Evolutionary conservation across 2,113 vertebrate species (phyloP), one percentile per base, ranked within the genome.

Genomic region (Helogale parvula): DNA sequence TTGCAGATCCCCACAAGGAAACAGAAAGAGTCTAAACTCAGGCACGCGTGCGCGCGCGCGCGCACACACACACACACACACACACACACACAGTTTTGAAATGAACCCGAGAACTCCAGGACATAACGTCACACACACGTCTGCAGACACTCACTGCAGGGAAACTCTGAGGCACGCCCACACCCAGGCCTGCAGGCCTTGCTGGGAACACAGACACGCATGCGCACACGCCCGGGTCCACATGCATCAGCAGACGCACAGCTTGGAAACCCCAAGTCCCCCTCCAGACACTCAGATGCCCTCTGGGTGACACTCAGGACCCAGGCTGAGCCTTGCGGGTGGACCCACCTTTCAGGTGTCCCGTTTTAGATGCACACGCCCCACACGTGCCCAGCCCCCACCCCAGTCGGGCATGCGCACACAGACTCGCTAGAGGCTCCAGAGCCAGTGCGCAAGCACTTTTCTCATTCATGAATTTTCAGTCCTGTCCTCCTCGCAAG

Each of bases 111-210:
- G 38, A 2, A 47, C 13, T 1, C 41, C 13, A 13, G 8, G 14
- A 29, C 7, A 2, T 27, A 25, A 4, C 21, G 41, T 14, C 41
- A 2, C 41, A 1, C 3, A 29, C 38, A 16, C 14, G 7, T 9
- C 25, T 9, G 13, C 41, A 31, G 41, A 29, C 23, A 3, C 38
- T 15, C 33, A 19, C 35, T 0, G 11, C 21, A 25, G 35, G 60
- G 5, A 41, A 41, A 41, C 71, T 14, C 23, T n/a, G n/a, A 15
- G 63, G 54, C 65, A 4, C 68, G 7, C 66, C 10, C n/a, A 27
- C 25, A 9, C 38, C 25, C 38, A 9, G 35, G 35, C 72, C 38
- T 4, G 72, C 25, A 76, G 72, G 25, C 0, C 38, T 76, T 35
- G 3, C 72, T 0, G 38, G 6, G 71, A 74, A 23, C 35, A 16